Evolutionary conservation across 1,140 invertebrate species (phyloP).

Genomic region (Ips typographus): DNA sequence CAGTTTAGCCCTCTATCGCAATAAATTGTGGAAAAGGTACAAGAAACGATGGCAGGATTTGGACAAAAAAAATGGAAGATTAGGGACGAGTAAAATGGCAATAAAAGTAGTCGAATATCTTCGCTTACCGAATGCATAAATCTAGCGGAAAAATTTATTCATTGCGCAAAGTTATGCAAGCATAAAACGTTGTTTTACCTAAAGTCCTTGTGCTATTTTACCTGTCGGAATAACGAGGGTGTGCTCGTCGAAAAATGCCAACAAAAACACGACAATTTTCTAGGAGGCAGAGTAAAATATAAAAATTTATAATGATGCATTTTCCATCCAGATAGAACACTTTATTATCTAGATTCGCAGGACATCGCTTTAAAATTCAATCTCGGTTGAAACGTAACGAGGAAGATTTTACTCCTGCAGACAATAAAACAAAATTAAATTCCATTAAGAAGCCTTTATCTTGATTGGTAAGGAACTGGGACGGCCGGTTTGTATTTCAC

Average conservation of each 20-base stretch:
- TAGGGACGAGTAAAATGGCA: too few species aligned
- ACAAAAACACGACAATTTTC: not conserved
- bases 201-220: not conserved
- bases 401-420: constrained; percentile 1
- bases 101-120: too few species aligned
- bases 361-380: constrained; percentile 5
- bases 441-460: constrained; percentile 5
- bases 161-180: not conserved
- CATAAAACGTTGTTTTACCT: not conserved
- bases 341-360: constrained; percentile 17
- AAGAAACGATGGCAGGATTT: too few species aligned
- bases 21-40: too few species aligned
- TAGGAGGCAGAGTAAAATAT: constrained; percentile 4
- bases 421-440: constrained; percentile 3
- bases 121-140: not conserved
- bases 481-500: not conserved
- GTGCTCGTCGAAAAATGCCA: not conserved
- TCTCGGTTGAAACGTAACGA: constrained; percentile 1
- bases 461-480: not conserved
- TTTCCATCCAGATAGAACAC: constrained; percentile 2
- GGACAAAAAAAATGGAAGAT: too few species aligned
- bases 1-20: too few species aligned
- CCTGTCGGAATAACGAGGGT: too few species aligned
- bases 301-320: constrained; percentile 14
- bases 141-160: constrained; percentile 1